Percentiles rank a stretch among this genome's conserved stretches.
phyloP scores from a whole-genome alignment of 2,888 invertebrate genomes.

The Nephrotoma appendiculata region DNA sequence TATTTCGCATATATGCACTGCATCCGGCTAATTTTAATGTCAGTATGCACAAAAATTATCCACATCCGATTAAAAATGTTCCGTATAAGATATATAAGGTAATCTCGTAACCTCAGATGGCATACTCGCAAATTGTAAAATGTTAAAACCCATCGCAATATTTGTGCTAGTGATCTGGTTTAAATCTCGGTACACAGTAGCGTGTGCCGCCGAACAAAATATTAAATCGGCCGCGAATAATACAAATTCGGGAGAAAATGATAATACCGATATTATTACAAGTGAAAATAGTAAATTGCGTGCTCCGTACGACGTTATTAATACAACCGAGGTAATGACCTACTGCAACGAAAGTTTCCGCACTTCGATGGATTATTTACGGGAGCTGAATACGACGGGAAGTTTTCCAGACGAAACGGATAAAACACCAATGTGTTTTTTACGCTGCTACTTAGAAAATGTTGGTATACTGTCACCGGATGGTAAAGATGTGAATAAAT shows the following conservation, averaged over 20 bases:
- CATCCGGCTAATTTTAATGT: not conserved
- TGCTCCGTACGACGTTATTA: conserved; percentile 15
- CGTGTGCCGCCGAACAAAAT: not conserved
- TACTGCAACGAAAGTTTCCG: conserved; percentile 40
- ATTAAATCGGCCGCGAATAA: not conserved
- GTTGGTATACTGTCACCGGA: conserved; percentile 29
- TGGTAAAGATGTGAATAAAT: conserved; percentile 21
- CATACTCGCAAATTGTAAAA: not conserved
- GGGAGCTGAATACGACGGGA: conserved; percentile 37
- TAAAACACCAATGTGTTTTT: conserved; percentile 41
- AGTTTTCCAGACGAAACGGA: conserved; percentile 41
- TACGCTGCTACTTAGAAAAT: conserved; percentile 39
- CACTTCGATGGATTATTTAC: conserved; percentile 31
- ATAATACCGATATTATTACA: not conserved
- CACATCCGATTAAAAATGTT: not conserved
- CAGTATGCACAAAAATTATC: not conserved
- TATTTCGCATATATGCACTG: not conserved
- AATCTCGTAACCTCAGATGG: not conserved
- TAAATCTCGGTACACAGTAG: not conserved
- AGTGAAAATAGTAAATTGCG: not conserved
- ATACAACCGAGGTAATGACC: conserved; percentile 31
- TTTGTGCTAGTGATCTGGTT: not conserved
- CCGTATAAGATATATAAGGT: not conserved
- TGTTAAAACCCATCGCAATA: not conserved
- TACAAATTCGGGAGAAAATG: not conserved